phyloP scores from a whole-genome alignment of 2,888 invertebrate species.

The Callinectes sapidus region DNA sequence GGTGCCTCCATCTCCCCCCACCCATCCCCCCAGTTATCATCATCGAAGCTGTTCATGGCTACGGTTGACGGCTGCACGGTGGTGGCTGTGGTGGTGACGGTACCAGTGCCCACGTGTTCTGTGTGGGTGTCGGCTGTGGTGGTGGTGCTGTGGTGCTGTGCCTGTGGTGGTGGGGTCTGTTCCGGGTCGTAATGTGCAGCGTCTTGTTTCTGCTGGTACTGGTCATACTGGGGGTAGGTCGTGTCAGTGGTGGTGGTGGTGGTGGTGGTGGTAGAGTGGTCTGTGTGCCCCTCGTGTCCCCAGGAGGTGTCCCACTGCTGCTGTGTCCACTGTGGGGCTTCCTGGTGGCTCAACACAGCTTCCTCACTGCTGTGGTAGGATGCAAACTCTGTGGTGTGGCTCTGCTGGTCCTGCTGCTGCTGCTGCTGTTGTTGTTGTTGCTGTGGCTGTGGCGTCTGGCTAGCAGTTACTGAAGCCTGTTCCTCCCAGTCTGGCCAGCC shows the following conservation, averaged over 20 bases:
- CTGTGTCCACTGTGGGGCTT: background rate
- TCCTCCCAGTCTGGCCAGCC: constrained; percentile 63
- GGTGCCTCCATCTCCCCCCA: constrained; percentile 60
- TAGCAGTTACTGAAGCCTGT: background rate
- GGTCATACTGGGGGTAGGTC: background rate
- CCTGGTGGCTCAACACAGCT: background rate
- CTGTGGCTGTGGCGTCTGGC: constrained; percentile 26
- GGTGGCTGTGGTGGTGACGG: background rate
- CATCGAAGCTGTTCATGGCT: constrained; percentile 47
- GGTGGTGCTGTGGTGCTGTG: background rate
- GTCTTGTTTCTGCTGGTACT: background rate
- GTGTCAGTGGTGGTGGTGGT: background rate
- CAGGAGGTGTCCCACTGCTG: constrained; percentile 52
- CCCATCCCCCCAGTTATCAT: constrained; percentile 63
- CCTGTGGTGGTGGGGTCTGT: background rate
- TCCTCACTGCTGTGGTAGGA: background rate
- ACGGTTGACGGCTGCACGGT: background rate
- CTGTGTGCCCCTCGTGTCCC: constrained; percentile 31
- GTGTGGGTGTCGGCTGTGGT: background rate
- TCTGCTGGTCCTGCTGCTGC: background rate
- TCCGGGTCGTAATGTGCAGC: background rate
- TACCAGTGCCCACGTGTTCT: background rate
- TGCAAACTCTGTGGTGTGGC: background rate
- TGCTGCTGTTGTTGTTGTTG: background rate
- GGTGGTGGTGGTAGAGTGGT: background rate